phyloP scores from a whole-genome alignment of 1,140 invertebrate genomes.

The Teleopsis dalmanni region DNA sequence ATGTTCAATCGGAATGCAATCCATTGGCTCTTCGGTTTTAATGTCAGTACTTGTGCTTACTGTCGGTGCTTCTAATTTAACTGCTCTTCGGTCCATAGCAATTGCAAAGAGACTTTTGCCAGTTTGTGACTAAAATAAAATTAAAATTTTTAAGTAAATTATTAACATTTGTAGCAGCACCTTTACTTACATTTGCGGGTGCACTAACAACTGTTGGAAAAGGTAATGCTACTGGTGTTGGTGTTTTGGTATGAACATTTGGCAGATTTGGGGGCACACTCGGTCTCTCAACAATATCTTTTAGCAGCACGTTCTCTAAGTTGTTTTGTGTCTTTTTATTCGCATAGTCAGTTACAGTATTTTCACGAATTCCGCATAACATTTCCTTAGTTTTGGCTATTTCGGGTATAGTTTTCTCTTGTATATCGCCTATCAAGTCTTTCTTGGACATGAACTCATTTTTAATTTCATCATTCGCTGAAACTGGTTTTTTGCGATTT shows the following conservation, averaged over 20 bases:
- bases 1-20: too few relatives aligned
- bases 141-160: slow-evolving; percentile 26
- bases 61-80: slow-evolving; percentile 10
- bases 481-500: slow-evolving; percentile 18
- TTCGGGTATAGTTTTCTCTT: slow-evolving; percentile 37
- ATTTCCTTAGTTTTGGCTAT: too few relatives aligned
- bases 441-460: neutral
- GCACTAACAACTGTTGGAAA: too few relatives aligned
- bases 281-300: slow-evolving; percentile 53
- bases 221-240: too few relatives aligned
- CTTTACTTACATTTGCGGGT: neutral
- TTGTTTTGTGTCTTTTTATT: slow-evolving; percentile 14
- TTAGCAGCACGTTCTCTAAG: slow-evolving; percentile 46
- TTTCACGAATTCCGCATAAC: too few relatives aligned
- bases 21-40: too few relatives aligned
- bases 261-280: slow-evolving; percentile 11
- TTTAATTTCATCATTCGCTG: slow-evolving; percentile 24
- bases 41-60: neutral
- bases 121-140: slow-evolving; percentile 10
- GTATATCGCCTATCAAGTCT: slow-evolving; percentile 28
- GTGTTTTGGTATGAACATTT: slow-evolving; percentile 16
- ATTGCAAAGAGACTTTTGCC: slow-evolving; percentile 32
- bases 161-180: slow-evolving; percentile 40
- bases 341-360: too few relatives aligned
- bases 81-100: slow-evolving; percentile 7